These are phyloP conservation scores for Sylvilagus bachmani DNA, from an alignment of 2,113 vertebrate genomes.

Conservation along the genomic window DNA sequence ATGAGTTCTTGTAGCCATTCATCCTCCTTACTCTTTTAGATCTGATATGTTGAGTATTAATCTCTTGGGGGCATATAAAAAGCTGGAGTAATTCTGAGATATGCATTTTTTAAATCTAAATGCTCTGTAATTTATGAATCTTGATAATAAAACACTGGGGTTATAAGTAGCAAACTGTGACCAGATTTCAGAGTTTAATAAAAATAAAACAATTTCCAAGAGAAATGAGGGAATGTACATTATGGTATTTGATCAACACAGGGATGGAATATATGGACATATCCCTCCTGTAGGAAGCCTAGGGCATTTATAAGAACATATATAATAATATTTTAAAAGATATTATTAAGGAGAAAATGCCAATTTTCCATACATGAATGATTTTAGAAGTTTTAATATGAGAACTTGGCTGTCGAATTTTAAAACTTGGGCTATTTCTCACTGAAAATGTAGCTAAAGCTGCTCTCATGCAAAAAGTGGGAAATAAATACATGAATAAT, in stretches of 20 bases:
- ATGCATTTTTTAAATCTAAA: conserved; percentile 61
- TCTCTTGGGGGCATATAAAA: conserved; percentile 69
- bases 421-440: background rate
- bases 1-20: conserved; percentile 71
- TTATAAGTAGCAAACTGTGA: conserved; percentile 23
- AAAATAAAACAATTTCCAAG: conserved; percentile 59
- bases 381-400: background rate
- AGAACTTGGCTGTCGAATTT: conserved; percentile 7
- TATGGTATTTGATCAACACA: background rate
- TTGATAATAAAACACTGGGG: conserved; percentile 70
- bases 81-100: conserved; percentile 61
- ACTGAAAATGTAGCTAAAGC: background rate
- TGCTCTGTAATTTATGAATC: conserved; percentile 70
- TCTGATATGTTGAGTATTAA: conserved; percentile 67
- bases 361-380: background rate
- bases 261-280: background rate
- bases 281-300: background rate
- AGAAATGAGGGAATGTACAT: background rate
- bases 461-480: background rate
- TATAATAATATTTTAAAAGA: background rate
- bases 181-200: conserved; percentile 67
- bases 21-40: conserved; percentile 53
- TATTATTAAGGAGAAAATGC: background rate
- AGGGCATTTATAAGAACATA: background rate
- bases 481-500: conserved; percentile 39